phyloP scores from a whole-genome alignment of 2,888 invertebrate species.

The Caenorhabditis macrosperma region DNA sequence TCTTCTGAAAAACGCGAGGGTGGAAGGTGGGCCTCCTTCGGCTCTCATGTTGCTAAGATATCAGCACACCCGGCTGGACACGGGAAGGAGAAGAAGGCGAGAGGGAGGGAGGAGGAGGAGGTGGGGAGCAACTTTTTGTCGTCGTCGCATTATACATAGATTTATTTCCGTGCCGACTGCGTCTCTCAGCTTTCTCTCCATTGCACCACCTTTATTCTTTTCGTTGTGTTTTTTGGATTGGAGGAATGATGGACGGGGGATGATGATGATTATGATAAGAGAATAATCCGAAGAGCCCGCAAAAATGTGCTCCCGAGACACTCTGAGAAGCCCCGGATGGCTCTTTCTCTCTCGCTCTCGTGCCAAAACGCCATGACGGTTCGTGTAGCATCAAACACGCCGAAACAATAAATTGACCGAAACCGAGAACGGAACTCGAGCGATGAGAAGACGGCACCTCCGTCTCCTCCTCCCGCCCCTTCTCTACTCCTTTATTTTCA shows the following conservation, averaged over 20 bases:
- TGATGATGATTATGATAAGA: slow-evolving; percentile 13
- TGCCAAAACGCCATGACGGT: not conserved
- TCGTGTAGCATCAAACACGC: no score
- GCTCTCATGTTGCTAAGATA: slow-evolving; percentile 49
- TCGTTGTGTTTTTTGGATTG: slow-evolving; percentile 1
- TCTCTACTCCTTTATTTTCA: not conserved
- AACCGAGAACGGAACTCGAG: not conserved
- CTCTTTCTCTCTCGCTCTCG: not conserved
- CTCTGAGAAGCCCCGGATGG: not conserved
- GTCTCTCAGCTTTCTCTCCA: slow-evolving; percentile 5
- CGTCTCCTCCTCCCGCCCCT: not conserved
- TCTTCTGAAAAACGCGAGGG: slow-evolving; percentile 49
- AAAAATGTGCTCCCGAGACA: not conserved
- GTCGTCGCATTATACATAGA: slow-evolving; percentile 37
- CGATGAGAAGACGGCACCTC: not conserved
- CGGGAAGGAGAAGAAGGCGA: not conserved
- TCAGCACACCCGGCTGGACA: slow-evolving; percentile 6
- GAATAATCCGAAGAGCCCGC: slow-evolving; percentile 2
- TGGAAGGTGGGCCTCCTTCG: slow-evolving; percentile 15
- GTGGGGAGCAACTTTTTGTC: slow-evolving; percentile 28
- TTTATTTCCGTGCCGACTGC: slow-evolving; percentile 34
- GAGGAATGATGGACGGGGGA: not conserved
- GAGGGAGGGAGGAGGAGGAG: not conserved
- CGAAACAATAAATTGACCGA: no score
- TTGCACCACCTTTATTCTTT: not conserved